Percentiles rank a stretch among this genome's conserved stretches.
Evolutionary conservation across 2,797 vertebrate species (phyloP).

Genomic region (Enteromius radiatus): DNA sequence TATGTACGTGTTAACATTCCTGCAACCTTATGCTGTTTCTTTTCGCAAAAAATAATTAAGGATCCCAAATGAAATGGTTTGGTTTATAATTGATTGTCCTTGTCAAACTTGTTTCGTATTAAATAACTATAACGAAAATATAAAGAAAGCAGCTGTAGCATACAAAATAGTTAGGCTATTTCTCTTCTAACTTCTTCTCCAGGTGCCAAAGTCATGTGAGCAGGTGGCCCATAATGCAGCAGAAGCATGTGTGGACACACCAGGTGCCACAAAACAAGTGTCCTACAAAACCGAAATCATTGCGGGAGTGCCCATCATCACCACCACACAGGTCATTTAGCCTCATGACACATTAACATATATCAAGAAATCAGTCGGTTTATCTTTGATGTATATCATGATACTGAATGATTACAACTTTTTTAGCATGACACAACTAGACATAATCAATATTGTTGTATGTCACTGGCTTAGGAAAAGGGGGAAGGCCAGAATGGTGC

Average conservation of each 20-base stretch:
- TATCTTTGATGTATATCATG: neutral
- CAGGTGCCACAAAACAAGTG: conserved; percentile 85
- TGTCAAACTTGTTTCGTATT: neutral
- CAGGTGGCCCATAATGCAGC: conserved; percentile 64
- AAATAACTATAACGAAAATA: neutral
- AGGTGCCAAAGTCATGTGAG: conserved; percentile 93
- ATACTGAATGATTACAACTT: neutral
- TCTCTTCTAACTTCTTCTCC: neutral
- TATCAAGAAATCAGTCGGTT: neutral
- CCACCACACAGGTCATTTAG: conserved; percentile 86
- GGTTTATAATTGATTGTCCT: neutral
- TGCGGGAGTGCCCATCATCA: conserved; percentile 93
- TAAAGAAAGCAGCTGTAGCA: neutral
- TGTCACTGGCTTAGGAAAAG: conserved; percentile 10
- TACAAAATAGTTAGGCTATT: neutral
- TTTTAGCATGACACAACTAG: too few species aligned
- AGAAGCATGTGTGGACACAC: conserved; percentile 81
- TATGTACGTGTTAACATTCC: neutral
- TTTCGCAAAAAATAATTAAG: neutral
- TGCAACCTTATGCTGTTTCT: neutral
- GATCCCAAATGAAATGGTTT: neutral
- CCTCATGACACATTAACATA: neutral
- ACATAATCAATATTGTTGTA: neutral
- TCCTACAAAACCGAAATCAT: conserved; percentile 96
- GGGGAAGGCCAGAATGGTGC: conserved; percentile 34